Evolutionary conservation across 2,888 invertebrate genomes (phyloP).

Genomic region (Ectemnius cavifrons): DNA sequence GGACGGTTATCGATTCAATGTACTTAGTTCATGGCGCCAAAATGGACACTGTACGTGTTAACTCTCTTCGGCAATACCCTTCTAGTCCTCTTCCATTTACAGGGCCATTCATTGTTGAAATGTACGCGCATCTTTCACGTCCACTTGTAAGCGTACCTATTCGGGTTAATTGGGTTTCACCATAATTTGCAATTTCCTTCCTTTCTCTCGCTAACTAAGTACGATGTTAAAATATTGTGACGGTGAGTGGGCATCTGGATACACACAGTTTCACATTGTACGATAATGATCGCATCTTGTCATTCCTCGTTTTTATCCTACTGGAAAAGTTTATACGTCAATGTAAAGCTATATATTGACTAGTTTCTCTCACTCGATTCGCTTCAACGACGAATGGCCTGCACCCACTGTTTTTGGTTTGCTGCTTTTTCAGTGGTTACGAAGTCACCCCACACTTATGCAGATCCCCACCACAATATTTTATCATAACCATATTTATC

Average conservation of each 20-base stretch:
- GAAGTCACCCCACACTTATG: constrained; percentile 34
- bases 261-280: constrained; percentile 37
- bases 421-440: constrained; percentile 11
- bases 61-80: constrained; percentile 10
- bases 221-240: constrained; percentile 53
- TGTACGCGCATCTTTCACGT: constrained; percentile 25
- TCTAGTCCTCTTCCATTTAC: constrained; percentile 3
- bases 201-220: constrained; percentile 39
- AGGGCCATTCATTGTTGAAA: constrained; percentile 63
- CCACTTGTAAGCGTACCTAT: constrained; percentile 25
- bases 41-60: constrained; percentile 15
- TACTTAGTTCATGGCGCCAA: background rate
- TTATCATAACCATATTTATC: constrained; percentile 6
- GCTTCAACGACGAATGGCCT: constrained; percentile 71
- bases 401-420: constrained; percentile 1
- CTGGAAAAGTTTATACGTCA: constrained; percentile 66
- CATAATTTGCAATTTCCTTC: constrained; percentile 3
- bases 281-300: constrained; percentile 40
- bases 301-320: constrained; percentile 49
- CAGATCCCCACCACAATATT: constrained; percentile 25
- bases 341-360: constrained; percentile 78
- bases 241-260: constrained; percentile 31
- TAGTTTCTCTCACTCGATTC: constrained; percentile 73
- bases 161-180: constrained; percentile 27
- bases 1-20: background rate